phyloP scores from a whole-genome alignment of 2,888 invertebrate genomes.

The Plebejus melissa region DNA sequence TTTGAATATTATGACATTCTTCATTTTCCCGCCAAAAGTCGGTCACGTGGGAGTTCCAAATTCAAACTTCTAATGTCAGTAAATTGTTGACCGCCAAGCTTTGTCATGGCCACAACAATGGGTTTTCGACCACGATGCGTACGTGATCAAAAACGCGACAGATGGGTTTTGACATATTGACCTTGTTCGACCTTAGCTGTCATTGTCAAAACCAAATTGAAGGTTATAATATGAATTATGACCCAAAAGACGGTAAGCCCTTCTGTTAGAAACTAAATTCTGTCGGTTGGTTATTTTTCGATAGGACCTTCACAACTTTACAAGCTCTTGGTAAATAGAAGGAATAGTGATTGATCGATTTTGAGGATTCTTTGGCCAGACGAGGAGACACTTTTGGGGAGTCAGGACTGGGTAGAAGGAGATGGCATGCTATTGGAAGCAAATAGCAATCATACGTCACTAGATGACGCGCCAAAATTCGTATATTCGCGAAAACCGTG shows the following conservation, averaged over 20 bases:
- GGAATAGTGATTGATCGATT: no score
- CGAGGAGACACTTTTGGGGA: no score
- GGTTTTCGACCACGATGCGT: not conserved
- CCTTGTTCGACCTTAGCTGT: conserved; percentile 18
- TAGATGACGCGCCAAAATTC: no score
- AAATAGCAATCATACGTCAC: no score
- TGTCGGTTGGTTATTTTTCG: no score
- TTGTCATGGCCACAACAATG: conserved; percentile 11
- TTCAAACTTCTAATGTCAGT: not conserved
- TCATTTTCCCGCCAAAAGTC: conserved; percentile 8
- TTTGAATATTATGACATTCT: not conserved
- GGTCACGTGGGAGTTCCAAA: conserved; percentile 10
- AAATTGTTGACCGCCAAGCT: conserved; percentile 7
- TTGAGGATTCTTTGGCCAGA: no score
- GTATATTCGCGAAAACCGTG: no score
- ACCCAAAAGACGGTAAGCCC: not conserved
- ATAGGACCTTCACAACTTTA: no score
- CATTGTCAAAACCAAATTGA: conserved; percentile 17
- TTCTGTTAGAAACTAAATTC: not conserved
- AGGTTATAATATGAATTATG: not conserved
- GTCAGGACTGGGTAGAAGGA: no score
- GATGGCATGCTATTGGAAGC: no score
- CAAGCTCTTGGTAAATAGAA: no score
- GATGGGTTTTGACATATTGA: conserved; percentile 17
- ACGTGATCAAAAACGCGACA: conserved; percentile 13